Base-by-base conservation (phyloP, 2,888 invertebrate genomes). In the Synergus itoensis region DNA sequence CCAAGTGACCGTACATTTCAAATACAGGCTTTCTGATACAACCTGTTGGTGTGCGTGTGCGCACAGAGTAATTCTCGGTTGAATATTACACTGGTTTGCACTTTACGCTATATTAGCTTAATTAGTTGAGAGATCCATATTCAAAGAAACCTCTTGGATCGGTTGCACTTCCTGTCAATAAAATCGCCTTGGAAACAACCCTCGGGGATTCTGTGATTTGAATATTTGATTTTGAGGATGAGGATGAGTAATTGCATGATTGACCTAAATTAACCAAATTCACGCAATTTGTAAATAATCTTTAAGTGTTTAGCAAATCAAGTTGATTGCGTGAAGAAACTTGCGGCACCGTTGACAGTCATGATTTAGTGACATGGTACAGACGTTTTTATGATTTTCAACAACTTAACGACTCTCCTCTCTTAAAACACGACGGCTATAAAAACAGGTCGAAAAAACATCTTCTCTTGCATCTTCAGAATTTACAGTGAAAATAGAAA, bases 1-100 rank as follows among this genome's bases (percentile, higher is more conserved):
- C 86, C 86, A 86, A 85, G 82, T 84, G 64, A 82, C 76, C 77
- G 83, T 65, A 79, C 80, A 76, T 80, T 81, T 82, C 79, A 79
- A 43, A 83, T 78, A 83, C 81, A 81, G 80, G 81, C 79, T 79
- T 76, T 80, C 12, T 28, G 28, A 12, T 62, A 18, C 62, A 28
- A 78, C 80, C 82, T 73, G 64, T 78, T 60, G 75, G 62, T 80
- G 73, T 73, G 73, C 53, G 73, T 57, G 40, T 57, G 73, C 40
- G 73, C 73, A 53, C 73, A 73, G 53, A 73, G 78, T 60, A 77
- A 78, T 78, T 82, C 77, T 62, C 67, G 40, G 77, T 77, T 67
- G 65, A 77, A 79, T 78, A 78, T 60, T 73, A 57, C 81, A 79
- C 57, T 82, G 83, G 83, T 86, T 84, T 83, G 84, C 84, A 86